These are phyloP conservation scores for Carduelis carduelis DNA, from an alignment of 2,797 vertebrate species.

Conservation along the genomic window DNA sequence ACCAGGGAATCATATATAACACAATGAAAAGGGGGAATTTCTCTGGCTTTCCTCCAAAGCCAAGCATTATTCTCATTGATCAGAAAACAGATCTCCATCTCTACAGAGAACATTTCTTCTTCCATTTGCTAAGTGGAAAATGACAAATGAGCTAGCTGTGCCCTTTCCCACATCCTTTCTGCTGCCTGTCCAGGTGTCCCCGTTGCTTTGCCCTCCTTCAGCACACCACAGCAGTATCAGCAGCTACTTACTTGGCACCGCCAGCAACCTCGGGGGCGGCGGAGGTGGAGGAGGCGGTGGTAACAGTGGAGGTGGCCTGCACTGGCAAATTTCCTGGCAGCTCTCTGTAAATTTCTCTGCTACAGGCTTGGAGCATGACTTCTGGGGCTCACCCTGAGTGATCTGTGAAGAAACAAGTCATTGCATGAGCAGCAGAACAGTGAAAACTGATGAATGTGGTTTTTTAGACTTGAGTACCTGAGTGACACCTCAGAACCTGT, in stretches of 20 bases:
- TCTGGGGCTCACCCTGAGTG: conserved; percentile 89
- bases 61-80: conserved; percentile 41
- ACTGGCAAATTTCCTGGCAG: conserved; percentile 90
- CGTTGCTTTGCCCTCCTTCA: rapidly evolving
- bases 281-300: conserved; percentile 92
- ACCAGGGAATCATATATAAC: neutral
- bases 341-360: conserved; percentile 84
- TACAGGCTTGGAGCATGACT: conserved; percentile 88
- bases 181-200: neutral
- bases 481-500: neutral
- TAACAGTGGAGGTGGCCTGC: conserved; percentile 88
- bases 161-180: neutral
- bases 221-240: neutral
- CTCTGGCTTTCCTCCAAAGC: conserved; percentile 42
- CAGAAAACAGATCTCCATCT: conserved; percentile 63
- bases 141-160: conserved; percentile 39
- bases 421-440: conserved; percentile 7
- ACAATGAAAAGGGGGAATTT: conserved; percentile 12
- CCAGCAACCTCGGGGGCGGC: conserved; percentile 76
- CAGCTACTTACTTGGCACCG: conserved; percentile 67
- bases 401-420: conserved; percentile 67
- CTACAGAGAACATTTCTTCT: conserved; percentile 53
- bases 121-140: conserved; percentile 71
- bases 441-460: neutral
- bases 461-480: neutral